Percentiles rank a stretch among this genome's conserved stretches.
Conservation (phyloP, 2,888 invertebrate genomes). For the Drosophila differens region DNA sequence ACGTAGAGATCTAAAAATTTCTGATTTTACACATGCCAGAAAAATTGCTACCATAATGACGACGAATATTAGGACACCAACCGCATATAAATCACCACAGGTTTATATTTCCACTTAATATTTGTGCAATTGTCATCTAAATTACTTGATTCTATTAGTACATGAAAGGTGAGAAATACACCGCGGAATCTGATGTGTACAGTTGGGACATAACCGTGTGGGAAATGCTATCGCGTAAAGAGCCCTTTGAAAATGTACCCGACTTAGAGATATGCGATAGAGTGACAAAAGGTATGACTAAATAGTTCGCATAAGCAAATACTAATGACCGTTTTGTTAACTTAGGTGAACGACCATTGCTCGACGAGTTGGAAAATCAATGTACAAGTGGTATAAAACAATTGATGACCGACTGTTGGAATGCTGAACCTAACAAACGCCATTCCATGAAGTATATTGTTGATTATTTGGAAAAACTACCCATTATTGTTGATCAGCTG, state of each 20-base stretch:
- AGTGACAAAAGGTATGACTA: slow-evolving; percentile 23
- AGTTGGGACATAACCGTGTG: slow-evolving; percentile 48
- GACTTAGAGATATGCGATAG: rapidly evolving
- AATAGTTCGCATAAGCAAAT: background rate
- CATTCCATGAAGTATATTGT: slow-evolving; percentile 34
- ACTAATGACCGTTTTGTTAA: background rate
- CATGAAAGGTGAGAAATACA: background rate
- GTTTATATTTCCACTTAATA: slow-evolving; percentile 14
- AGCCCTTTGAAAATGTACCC: slow-evolving; percentile 9
- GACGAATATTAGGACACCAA: slow-evolving; percentile 25
- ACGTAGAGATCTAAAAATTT: slow-evolving; percentile 32
- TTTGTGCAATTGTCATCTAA: background rate
- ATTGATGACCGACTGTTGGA: slow-evolving; percentile 44
- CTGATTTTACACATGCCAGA: slow-evolving; percentile 48
- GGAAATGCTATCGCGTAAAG: slow-evolving; percentile 49
- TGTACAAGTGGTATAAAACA: slow-evolving; percentile 21
- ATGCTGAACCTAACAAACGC: slow-evolving; percentile 14
- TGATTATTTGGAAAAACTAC: slow-evolving; percentile 1
- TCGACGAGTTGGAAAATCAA: background rate
- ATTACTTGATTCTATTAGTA: slow-evolving; percentile 21
- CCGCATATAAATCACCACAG: slow-evolving; percentile 61
- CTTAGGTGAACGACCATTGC: slow-evolving; percentile 39
- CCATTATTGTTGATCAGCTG: slow-evolving; percentile 5
- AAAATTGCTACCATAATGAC: slow-evolving; percentile 33
- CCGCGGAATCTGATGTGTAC: slow-evolving; percentile 52